Base-by-base conservation (phyloP, 2,888 invertebrate genomes). In the Podabrus alpinus region DNA sequence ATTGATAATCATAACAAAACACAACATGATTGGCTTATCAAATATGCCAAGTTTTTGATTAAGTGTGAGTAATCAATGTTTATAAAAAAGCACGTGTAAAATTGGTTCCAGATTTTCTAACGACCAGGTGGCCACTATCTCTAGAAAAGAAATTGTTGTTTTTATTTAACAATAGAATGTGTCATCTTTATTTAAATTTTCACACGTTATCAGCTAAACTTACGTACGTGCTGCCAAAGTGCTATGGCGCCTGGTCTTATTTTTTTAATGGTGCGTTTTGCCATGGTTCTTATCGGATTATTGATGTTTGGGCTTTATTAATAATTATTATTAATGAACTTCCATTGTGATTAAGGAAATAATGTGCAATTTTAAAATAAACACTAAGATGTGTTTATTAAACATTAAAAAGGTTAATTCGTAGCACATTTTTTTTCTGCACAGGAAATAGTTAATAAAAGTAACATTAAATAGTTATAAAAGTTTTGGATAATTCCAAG, bases 91-190 rank as follows among this genome's bases (percentile, higher is more conserved):
- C 76, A 74, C 76, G 76, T 77, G 76, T 68, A 73, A 16, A 61
- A 68, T 69, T 66, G 59, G 67, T 64, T n/a, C 62, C n/a, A 13
- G 19, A n/a, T 64, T 64, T 45, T 73, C 73, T 61, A 71, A 71
- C 71, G 69, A 64, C 76, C 76, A 77, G 74, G 76, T 77, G 76
- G 71, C 68, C 15, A 59, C 69, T 76, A 73, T 76, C 75, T 68
- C 62, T 70, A 13, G 17, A 15, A 21, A 70, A 61, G 24, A 59
- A 16, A 59, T 45, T 67, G 16, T 60, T 25, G 67, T 61, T 71
- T 64, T n/a, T 15, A 16, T 24, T 15, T 70, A 75, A 75, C 72
- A 72, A 75, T 72, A 16, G 75, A 70, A n/a, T 21, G 19, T 64
- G 62, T 70, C 70, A 62, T 70, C 70, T 61, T 70, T 71, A 66